A percentile compares a stretch with the other conserved stretches of the same genome.
phyloP scores from a whole-genome alignment of 2,113 vertebrate genomes.

The Varanus komodoensis region DNA sequence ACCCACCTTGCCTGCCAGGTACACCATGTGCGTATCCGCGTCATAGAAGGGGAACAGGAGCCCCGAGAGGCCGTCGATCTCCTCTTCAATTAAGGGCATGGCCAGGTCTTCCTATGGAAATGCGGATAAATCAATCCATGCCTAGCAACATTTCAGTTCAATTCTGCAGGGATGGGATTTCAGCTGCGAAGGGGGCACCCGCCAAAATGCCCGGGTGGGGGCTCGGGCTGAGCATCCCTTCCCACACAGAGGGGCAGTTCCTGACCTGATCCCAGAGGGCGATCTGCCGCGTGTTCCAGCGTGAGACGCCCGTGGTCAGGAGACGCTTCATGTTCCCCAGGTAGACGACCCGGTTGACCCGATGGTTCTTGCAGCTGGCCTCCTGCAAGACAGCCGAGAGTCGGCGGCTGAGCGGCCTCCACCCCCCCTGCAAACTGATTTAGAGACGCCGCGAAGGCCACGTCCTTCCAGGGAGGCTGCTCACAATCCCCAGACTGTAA shows the following conservation, averaged over 20 bases:
- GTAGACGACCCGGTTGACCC: slow-evolving; percentile 94
- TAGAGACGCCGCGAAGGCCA: neutral
- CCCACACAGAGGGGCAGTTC: too few species aligned
- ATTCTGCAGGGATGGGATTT: neutral
- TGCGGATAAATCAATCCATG: too few species aligned
- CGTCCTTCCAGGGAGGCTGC: neutral
- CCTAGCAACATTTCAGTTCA: neutral
- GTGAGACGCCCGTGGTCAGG: slow-evolving; percentile 93
- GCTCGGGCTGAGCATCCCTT: too few species aligned
- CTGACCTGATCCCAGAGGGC: slow-evolving; percentile 98
- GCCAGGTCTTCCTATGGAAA: slow-evolving; percentile 87
- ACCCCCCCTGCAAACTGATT: too few species aligned
- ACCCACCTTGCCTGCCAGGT: slow-evolving; percentile 94
- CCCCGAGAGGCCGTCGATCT: slow-evolving; percentile 95
- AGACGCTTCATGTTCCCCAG: slow-evolving; percentile 93
- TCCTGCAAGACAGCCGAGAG: slow-evolving; percentile 76
- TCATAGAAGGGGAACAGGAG: slow-evolving; percentile 96
- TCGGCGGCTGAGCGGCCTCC: neutral
- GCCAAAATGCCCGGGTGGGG: neutral
- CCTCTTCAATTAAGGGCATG: slow-evolving; percentile 93
- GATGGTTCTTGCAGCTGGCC: slow-evolving; percentile 93
- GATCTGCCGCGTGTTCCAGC: slow-evolving; percentile 97
- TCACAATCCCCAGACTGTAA: neutral
- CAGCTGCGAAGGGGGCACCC: neutral
- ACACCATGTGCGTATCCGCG: slow-evolving; percentile 95